phyloP scores from a whole-genome alignment of 35 echinoderm and acorn worm genomes.

The Patiria miniata region DNA sequence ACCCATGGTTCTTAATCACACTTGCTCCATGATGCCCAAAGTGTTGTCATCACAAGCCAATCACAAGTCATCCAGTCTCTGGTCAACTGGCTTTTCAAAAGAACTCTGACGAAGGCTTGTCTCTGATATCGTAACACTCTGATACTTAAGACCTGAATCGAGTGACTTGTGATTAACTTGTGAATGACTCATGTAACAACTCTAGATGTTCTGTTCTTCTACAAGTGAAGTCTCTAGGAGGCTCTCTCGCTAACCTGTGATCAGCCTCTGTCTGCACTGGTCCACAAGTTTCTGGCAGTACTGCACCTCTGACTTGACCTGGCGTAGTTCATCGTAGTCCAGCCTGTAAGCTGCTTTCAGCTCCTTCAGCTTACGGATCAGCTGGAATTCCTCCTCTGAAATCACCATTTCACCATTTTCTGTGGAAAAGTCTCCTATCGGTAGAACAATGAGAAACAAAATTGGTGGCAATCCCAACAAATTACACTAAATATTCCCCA shows the following conservation, averaged over 20 bases:
- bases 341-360: constrained; percentile 83
- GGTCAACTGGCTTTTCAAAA: no score
- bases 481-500: not conserved
- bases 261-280: constrained; percentile 84
- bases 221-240: no score
- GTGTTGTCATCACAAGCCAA: not conserved
- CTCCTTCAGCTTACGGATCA: constrained; percentile 93
- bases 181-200: no score
- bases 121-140: no score
- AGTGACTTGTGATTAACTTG: no score
- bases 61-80: no score
- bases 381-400: constrained; percentile 86
- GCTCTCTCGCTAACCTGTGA: constrained; percentile 60
- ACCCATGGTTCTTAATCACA: no score
- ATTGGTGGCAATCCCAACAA: not conserved
- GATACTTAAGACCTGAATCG: no score
- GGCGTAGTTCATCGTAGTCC: constrained; percentile 86
- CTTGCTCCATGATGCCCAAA: no score
- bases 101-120: no score
- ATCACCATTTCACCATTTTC: constrained; percentile 92
- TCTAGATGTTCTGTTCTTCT: no score
- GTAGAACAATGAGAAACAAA: not conserved
- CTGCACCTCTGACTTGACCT: constrained; percentile 94
- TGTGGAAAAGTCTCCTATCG: constrained; percentile 79
- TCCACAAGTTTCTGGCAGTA: constrained; percentile 98